A percentile compares a stretch with the other conserved stretches of the same genome.
Conservation (phyloP, 2,888 invertebrate genomes). For the Eulithis prunata region DNA sequence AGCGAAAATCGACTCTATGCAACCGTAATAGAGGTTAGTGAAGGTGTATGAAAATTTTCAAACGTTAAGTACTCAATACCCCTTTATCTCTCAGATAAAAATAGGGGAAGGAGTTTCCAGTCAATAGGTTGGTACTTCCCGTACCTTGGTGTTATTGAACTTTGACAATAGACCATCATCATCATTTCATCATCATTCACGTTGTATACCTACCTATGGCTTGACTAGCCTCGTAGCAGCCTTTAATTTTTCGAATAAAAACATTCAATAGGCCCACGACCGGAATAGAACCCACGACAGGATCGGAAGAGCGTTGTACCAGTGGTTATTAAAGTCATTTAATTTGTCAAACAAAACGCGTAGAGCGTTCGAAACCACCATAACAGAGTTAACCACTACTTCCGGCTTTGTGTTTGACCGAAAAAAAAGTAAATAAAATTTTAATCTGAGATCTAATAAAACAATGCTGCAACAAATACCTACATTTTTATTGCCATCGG, state of each 20-base stretch:
- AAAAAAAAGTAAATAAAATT: slow-evolving; percentile 11
- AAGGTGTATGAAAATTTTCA: slow-evolving; percentile 47
- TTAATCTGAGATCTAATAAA: slow-evolving; percentile 28
- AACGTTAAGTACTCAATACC: slow-evolving; percentile 79
- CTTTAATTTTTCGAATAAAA: too few species aligned
- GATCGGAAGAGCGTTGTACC: too few species aligned
- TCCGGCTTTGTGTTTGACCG: background rate
- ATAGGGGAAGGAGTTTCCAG: slow-evolving; percentile 59
- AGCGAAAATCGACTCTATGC: slow-evolving; percentile 18
- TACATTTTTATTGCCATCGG: slow-evolving; percentile 49
- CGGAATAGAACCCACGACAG: too few species aligned
- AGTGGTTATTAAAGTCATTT: too few species aligned
- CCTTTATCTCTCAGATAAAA: slow-evolving; percentile 81
- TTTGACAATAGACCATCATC: slow-evolving; percentile 20
- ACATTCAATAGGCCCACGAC: too few species aligned
- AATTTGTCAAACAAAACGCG: too few species aligned
- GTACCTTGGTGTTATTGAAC: slow-evolving; percentile 40
- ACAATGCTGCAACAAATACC: slow-evolving; percentile 44
- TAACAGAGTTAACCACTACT: too few species aligned
- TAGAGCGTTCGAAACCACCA: too few species aligned
- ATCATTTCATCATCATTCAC: background rate
- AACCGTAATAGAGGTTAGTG: slow-evolving; percentile 18
- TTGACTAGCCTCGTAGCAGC: too few species aligned
- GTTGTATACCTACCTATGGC: too few species aligned
- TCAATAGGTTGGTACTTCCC: slow-evolving; percentile 47